Base-by-base conservation (phyloP, 1,140 invertebrate genomes). In the Homarus americanus region DNA sequence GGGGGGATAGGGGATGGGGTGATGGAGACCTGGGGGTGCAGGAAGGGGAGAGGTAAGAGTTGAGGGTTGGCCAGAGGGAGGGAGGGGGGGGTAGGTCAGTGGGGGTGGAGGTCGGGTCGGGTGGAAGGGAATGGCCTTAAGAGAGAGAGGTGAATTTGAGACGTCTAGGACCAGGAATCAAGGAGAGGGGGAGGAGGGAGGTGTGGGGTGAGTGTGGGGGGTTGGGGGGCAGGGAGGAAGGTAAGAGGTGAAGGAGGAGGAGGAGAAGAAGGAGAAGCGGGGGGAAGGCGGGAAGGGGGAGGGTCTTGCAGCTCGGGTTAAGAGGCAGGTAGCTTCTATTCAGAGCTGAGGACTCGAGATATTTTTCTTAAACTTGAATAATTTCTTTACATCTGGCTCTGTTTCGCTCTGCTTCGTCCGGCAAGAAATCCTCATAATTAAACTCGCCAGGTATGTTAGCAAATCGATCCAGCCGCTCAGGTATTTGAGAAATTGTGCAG, bases 261-360 rank as follows among this genome's bases (percentile, higher is more conserved):
- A 24, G 79, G 28, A 12, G 79, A 32, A 36, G 49, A n/a, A 58
- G 79, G 82, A 38, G 58, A 32, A 66, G 82, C 10, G n/a, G 38
- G 28, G 38, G 82, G n/a, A 28, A 4, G 1, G 82, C 0, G 82
- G 44, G 76, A 24, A 38, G 79, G 41, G 36, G 79, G 44, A 28
- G 44, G 53, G 79, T 36, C 49, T 82, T 58, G 49, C 79, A 82
- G 79, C 79, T n/a, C 38, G 41, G 79, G 82, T 84, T 84, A 84
- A 84, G 82, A 84, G 82, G 82, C 82, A 84, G 82, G 82, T 84
- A 84, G 82, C 82, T 84, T 84, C 82, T 84, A 84, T 84, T 84
- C 82, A 84, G 69, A 41, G 20, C 66, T 83, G 36, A 72, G 82
- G 82, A 84, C 82, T 84, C 82, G 17, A 84, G 63, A 84, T 84